Evolutionary conservation across 2,888 invertebrate species (phyloP).

Genomic region (Lysandra bellargus): DNA sequence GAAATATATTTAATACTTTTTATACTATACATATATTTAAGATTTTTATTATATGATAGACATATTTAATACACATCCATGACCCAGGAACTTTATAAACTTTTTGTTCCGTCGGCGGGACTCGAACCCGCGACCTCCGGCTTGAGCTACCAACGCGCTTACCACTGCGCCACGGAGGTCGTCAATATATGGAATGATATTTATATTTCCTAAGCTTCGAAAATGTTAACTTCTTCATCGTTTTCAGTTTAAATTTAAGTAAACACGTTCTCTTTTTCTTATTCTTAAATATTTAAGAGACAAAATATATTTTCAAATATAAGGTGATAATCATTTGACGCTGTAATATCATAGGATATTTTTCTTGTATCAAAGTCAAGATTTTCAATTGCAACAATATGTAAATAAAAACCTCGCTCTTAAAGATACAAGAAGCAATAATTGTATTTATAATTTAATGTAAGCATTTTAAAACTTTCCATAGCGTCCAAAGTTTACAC

Average conservation of each 20-base stretch:
- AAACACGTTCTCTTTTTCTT: background rate
- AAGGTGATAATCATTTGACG: too few relatives aligned
- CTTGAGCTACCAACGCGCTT: too few relatives aligned
- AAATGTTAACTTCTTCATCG: background rate
- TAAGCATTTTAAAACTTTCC: constrained; percentile 24
- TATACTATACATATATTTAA: too few relatives aligned
- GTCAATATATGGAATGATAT: background rate
- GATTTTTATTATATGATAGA: too few relatives aligned
- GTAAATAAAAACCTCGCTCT: background rate
- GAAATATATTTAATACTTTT: too few relatives aligned
- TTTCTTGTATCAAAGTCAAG: background rate
- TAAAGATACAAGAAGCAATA: background rate
- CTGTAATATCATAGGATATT: background rate
- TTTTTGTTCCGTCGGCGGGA: too few relatives aligned
- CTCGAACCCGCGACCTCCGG: too few relatives aligned
- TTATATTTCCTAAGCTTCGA: background rate
- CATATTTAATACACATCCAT: too few relatives aligned
- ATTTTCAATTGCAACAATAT: background rate
- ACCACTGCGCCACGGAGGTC: too few relatives aligned
- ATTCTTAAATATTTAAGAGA: background rate
- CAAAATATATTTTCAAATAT: too few relatives aligned
- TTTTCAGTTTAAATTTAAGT: background rate
- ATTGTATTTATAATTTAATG: constrained; percentile 20
- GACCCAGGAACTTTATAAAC: too few relatives aligned
- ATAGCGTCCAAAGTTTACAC: constrained; percentile 7